A percentile compares a stretch with the other conserved stretches of the same genome.
Evolutionary conservation across 2,113 vertebrate species (phyloP).

Genomic region (Semnornis frantzii): DNA sequence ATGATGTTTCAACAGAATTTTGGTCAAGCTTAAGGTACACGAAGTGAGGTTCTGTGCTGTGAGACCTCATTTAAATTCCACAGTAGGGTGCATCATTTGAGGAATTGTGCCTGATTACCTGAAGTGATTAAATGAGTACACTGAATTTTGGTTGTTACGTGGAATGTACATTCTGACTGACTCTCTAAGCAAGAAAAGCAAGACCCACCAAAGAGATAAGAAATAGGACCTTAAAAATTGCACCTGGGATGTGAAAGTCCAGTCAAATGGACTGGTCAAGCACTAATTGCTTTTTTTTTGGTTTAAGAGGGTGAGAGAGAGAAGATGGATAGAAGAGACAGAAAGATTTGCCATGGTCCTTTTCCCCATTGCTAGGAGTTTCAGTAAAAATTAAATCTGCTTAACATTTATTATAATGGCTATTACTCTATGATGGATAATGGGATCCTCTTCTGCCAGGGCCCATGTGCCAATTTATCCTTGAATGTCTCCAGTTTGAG

Average conservation of each 20-base stretch:
- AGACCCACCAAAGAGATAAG: background rate
- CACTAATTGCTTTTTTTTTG: background rate
- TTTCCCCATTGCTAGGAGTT: background rate
- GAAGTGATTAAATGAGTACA: background rate
- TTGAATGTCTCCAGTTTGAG: background rate
- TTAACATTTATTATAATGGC: background rate
- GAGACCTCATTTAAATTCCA: background rate
- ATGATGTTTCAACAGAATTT: background rate
- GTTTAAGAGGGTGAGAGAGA: background rate
- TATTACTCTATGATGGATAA: background rate
- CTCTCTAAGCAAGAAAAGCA: background rate
- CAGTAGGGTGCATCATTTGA: background rate
- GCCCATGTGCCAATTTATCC: background rate
- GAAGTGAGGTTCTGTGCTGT: background rate
- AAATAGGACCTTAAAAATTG: background rate
- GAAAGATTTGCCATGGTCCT: background rate
- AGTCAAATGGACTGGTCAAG: background rate
- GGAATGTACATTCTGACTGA: background rate
- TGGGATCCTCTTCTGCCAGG: background rate
- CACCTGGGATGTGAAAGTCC: background rate
- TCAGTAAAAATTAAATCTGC: background rate
- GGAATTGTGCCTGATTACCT: background rate
- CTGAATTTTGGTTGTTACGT: background rate
- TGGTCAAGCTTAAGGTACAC: background rate
- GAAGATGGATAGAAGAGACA: background rate